Conservation (phyloP, 2,113 vertebrate species). For the human region DNA sequence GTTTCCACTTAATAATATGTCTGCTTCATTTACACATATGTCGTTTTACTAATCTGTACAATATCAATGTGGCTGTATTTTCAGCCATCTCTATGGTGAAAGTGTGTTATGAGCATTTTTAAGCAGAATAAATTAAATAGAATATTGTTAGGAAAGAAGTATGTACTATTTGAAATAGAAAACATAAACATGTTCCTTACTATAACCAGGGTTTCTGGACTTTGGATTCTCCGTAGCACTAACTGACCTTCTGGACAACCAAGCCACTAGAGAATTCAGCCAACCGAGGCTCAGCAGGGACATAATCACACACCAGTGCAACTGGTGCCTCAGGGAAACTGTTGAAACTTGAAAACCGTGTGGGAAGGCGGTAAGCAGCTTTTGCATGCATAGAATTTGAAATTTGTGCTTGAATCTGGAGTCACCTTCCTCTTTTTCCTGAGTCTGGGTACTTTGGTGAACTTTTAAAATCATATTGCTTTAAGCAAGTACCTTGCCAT, state of each 20-base stretch:
- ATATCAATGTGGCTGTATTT: background rate
- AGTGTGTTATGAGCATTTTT: background rate
- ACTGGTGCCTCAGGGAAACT: background rate
- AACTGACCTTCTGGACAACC: background rate
- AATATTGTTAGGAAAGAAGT: background rate
- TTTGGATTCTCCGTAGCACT: background rate
- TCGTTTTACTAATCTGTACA: background rate
- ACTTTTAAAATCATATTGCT: background rate
- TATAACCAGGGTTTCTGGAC: background rate
- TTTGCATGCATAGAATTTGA: background rate
- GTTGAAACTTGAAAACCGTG: background rate
- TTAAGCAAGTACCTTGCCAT: background rate
- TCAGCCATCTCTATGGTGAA: background rate
- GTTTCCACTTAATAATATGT: background rate
- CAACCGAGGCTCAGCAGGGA: background rate
- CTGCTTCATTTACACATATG: background rate
- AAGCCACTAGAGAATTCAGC: background rate
- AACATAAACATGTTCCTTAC: background rate
- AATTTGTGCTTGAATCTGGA: background rate
- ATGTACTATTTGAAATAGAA: background rate
- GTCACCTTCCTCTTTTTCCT: background rate
- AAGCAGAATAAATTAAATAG: slow-evolving; percentile 4
- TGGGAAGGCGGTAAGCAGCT: background rate
- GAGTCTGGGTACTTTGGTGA: background rate
- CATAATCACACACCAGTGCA: background rate